These are phyloP conservation scores for Erythrolamprus reginae DNA, from an alignment of 2,113 vertebrate genomes.

Conservation along the genomic window DNA sequence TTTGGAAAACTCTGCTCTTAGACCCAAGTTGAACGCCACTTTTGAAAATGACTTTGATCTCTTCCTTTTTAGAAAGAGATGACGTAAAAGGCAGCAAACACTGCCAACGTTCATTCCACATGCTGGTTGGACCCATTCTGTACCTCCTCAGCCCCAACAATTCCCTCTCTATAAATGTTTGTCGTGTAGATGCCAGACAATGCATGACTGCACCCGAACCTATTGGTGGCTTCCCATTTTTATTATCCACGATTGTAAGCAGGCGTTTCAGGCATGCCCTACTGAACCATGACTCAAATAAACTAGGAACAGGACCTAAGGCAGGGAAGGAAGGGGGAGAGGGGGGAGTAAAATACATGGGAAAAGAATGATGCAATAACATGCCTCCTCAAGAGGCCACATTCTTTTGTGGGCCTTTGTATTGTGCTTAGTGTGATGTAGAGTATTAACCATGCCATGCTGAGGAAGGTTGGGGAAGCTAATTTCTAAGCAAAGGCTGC, in stretches of 20 bases:
- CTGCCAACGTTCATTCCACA: background rate
- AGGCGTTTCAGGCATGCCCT: constrained; percentile 8
- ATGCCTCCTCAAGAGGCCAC: background rate
- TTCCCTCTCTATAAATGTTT: constrained; percentile 7
- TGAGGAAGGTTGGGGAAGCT: background rate
- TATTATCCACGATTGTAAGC: constrained; percentile 9
- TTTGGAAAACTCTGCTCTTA: background rate
- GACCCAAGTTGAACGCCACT: background rate
- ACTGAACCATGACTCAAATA: background rate
- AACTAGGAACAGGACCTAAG: constrained; percentile 8
- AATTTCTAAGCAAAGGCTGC: background rate
- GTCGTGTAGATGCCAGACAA: background rate
- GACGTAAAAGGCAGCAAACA: background rate
- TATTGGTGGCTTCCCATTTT: constrained; percentile 5
- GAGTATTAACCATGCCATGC: background rate
- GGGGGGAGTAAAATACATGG: background rate
- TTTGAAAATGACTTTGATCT: background rate
- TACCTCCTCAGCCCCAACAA: background rate
- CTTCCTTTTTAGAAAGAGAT: constrained; percentile 23
- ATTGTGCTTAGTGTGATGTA: background rate
- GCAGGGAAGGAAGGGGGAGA: background rate
- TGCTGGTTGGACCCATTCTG: background rate
- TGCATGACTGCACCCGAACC: background rate
- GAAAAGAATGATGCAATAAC: background rate
- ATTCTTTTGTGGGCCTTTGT: constrained; percentile 1